Evolutionary conservation across 2,797 vertebrate species (phyloP).

Genomic region (Poecilia velifera): DNA sequence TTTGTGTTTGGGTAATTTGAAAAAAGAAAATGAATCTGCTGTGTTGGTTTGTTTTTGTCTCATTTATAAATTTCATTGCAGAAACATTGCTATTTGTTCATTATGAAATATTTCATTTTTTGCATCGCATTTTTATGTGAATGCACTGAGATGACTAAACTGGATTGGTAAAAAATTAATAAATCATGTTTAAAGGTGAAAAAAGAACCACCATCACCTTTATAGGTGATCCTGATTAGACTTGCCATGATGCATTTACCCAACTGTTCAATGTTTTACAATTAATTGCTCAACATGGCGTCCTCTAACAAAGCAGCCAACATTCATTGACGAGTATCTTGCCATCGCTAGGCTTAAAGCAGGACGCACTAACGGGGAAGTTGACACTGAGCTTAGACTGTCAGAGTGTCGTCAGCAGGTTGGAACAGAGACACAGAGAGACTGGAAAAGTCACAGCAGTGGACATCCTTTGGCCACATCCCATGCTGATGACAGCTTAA

Average conservation of each 20-base stretch:
- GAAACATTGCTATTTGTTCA: too few relatives aligned
- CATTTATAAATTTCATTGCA: too few relatives aligned
- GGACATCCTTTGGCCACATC: neutral
- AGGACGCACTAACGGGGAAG: neutral
- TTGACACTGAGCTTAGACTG: neutral
- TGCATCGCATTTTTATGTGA: too few relatives aligned
- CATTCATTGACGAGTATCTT: neutral
- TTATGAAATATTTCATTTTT: too few relatives aligned
- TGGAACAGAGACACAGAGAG: neutral
- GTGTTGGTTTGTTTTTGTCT: too few relatives aligned
- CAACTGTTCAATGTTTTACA: neutral
- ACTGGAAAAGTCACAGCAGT: neutral
- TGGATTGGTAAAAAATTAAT: too few relatives aligned
- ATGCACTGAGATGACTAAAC: too few relatives aligned
- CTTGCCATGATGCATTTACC: too few relatives aligned
- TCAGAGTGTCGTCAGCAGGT: neutral
- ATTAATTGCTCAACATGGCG: neutral
- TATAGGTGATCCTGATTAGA: neutral
- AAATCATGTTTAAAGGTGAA: too few relatives aligned
- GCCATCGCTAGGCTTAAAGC: neutral
- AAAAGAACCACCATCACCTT: neutral
- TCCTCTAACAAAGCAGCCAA: neutral
- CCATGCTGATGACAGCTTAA: neutral
- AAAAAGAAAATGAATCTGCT: too few relatives aligned
- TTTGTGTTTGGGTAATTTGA: too few relatives aligned